phyloP scores from a whole-genome alignment of 2,888 invertebrate genomes.

The Pristionchus entomophagus region DNA sequence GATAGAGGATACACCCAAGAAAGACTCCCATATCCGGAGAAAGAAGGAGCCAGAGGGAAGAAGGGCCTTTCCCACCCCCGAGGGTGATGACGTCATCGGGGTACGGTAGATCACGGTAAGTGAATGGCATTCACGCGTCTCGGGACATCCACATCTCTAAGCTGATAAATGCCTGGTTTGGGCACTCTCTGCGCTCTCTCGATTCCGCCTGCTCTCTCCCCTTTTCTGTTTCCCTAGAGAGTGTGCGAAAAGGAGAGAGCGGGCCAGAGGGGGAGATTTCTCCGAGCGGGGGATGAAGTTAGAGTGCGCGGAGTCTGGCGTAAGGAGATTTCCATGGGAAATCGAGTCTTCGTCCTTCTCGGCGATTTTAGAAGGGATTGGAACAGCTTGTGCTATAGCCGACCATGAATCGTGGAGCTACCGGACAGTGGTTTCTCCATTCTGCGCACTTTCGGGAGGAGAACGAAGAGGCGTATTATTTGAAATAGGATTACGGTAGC shows the following conservation, averaged over 20 bases:
- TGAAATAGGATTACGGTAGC: neutral
- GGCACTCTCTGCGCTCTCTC: neutral
- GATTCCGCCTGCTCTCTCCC: neutral
- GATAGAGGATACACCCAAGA: constrained; percentile 11
- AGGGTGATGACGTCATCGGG: constrained; percentile 20
- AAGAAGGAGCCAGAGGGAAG: constrained; percentile 3
- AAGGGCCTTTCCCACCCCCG: neutral
- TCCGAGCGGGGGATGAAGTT: constrained; percentile 18
- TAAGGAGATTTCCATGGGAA: constrained; percentile 4
- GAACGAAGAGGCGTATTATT: neutral
- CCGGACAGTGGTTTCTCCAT: neutral
- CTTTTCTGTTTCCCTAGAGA: neutral
- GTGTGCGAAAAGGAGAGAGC: neutral
- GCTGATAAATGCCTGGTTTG: constrained; percentile 40
- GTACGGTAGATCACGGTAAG: neutral
- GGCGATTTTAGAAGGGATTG: neutral
- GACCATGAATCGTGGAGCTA: neutral
- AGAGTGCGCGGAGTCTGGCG: constrained; percentile 12
- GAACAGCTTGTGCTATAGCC: neutral
- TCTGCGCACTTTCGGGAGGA: no score
- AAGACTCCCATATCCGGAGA: neutral
- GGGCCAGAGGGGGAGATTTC: constrained; percentile 11
- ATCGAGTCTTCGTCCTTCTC: neutral
- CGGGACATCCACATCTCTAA: neutral
- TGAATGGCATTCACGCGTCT: neutral